A percentile compares a stretch with the other conserved stretches of the same genome.
These are phyloP conservation scores for Apis cerana DNA, from an alignment of 1,140 invertebrate species.

Conservation along the genomic window DNA sequence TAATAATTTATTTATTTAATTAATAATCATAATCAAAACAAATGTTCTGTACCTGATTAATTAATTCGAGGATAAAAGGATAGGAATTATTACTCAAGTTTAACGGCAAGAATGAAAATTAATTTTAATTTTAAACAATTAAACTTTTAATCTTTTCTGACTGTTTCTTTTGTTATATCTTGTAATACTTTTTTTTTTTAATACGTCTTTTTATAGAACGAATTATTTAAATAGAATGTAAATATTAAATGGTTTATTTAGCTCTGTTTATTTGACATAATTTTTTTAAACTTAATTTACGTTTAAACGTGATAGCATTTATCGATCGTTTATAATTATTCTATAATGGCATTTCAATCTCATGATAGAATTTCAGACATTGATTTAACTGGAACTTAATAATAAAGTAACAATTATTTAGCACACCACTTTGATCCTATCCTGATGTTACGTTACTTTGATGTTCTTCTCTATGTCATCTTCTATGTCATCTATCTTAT, in stretches of 20 bases:
- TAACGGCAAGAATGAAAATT: neutral
- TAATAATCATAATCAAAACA: too few species aligned
- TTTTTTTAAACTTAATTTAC: neutral
- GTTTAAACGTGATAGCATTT: neutral
- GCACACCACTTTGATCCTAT: neutral
- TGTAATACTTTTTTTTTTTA: neutral
- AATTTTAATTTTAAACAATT: too few species aligned
- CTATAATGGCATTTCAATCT: neutral
- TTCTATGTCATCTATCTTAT: neutral
- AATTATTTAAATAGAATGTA: neutral
- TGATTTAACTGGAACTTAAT: neutral
- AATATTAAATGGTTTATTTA: neutral
- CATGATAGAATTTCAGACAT: conserved; percentile 21
- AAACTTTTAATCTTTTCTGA: neutral
- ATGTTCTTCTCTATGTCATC: neutral
- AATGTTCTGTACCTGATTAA: neutral
- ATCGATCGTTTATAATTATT: conserved; percentile 13
- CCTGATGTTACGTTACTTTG: too few species aligned
- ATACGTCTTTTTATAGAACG: too few species aligned
- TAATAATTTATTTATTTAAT: too few species aligned
- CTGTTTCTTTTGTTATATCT: neutral
- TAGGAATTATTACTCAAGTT: too few species aligned
- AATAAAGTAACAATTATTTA: conserved; percentile 25
- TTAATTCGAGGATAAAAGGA: neutral
- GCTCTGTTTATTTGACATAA: neutral